Evolutionary conservation across 2,888 invertebrate species (phyloP), one percentile per base, ranked within the genome.

Genomic region (Galerucella nymphaeae): DNA sequence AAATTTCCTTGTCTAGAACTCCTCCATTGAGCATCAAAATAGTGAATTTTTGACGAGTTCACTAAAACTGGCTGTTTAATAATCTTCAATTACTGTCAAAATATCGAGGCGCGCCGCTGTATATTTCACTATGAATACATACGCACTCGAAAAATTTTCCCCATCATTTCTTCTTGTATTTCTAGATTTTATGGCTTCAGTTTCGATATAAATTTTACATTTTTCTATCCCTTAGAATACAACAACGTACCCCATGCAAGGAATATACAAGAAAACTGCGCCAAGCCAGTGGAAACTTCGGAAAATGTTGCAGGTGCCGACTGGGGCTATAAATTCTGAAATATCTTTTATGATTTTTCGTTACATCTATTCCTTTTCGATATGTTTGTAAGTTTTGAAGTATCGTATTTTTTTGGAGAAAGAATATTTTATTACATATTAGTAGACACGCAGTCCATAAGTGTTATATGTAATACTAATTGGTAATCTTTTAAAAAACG

Each of bases 161-260:
- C 61, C 58, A 50, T 42, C 59, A 8, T 59, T 16, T 59, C 16
- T 59, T 16, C 30, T n/a, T 59, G 30, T 30, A 38, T 18, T 30
- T 42, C 53, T 64, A 50, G 67, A 71, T 71, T 65, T 50, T 55
- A 50, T 20, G 48, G 65, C 71, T 74, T 48, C 57, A 45, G 18
- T 42, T 30, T 59, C 65, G 18, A 69, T 65, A 69, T 66, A 58
- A 68, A 74, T 71, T 71, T 71, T 66, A 69, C 74, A 74, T 61
- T 71, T 71, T 74, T 74, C 71, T 66, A 41, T 20, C 48, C 42
- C 20, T 64, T 16, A 42, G 53, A 18, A 8, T 20, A 41, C 57
- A 18, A n/a, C n/a, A 53, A 62, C 55, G 38, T 69, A 16, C 64
- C 30, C 13, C 9, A 57, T 13, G 30, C 23, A 30, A 57, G 16